Evolutionary conservation across 1,140 invertebrate genomes (phyloP).

Genomic region (Oscheius sp.): DNA sequence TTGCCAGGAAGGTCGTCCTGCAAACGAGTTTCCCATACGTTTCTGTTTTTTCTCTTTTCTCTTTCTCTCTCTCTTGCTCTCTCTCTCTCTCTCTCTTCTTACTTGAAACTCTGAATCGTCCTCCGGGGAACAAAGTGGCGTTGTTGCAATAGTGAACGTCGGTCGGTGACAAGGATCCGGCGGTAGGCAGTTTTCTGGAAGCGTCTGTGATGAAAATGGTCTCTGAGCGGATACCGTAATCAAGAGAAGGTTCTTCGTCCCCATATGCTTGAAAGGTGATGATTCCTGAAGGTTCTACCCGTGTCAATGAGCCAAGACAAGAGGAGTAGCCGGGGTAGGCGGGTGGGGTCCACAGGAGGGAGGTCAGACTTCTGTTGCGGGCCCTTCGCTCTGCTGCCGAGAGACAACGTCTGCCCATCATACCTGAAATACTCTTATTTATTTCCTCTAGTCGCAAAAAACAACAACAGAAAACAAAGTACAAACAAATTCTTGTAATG

Average conservation of each 20-base stretch:
- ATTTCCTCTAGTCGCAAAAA: neutral
- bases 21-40: too few species aligned
- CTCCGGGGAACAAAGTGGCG: conserved; percentile 3
- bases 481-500: neutral
- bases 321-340: conserved; percentile 34
- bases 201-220: conserved; percentile 3
- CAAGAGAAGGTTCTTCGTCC: conserved; percentile 5
- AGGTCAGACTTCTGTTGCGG: neutral
- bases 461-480: neutral
- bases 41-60: too few species aligned
- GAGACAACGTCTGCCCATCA: neutral
- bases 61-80: neutral
- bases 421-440: neutral
- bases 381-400: neutral
- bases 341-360: conserved; percentile 12
- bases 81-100: neutral
- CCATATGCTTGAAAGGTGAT: conserved; percentile 27
- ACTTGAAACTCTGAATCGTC: conserved; percentile 21
- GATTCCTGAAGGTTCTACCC: conserved; percentile 7
- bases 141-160: neutral
- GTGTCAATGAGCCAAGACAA: conserved; percentile 3
- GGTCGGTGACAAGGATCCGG: neutral
- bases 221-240: neutral
- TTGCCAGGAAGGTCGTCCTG: conserved; percentile 11
- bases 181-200: neutral